phyloP scores from a whole-genome alignment of 2,888 invertebrate species.

The Amphipoea lucens region DNA sequence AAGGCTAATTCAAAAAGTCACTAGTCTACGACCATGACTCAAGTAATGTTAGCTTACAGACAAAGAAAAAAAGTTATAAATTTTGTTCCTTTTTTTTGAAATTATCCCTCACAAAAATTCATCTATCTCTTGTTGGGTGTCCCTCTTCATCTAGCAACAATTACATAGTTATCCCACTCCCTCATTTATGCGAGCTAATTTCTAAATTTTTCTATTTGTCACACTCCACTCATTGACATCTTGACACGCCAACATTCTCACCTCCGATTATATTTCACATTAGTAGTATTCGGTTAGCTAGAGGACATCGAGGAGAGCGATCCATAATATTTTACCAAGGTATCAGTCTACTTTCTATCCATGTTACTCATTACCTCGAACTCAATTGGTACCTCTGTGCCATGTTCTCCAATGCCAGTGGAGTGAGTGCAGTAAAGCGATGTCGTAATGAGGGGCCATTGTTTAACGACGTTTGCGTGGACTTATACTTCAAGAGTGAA shows the following conservation, averaged over 20 bases:
- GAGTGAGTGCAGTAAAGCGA: conserved; percentile 1
- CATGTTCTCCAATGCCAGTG: too few species aligned
- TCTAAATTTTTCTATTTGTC: neutral
- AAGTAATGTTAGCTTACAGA: neutral
- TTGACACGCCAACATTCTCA: neutral
- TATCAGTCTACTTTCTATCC: neutral
- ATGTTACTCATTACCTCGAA: neutral
- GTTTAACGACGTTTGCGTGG: conserved; percentile 2
- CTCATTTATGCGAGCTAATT: neutral
- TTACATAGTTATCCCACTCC: neutral
- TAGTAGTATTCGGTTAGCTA: neutral
- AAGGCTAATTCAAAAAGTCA: neutral
- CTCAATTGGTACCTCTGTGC: neutral
- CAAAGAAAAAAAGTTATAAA: neutral
- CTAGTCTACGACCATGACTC: neutral
- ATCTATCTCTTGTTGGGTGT: neutral
- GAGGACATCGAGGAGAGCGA: neutral
- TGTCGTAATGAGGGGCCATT: conserved; percentile 36
- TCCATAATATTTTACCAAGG: neutral
- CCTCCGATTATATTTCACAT: neutral
- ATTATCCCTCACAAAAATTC: neutral
- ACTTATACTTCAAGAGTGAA: neutral
- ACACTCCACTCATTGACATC: neutral
- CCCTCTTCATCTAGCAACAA: neutral
- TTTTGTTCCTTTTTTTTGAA: neutral